Percentiles rank a stretch among this genome's conserved stretches.
These are phyloP conservation scores for Meiosimyza decipiens DNA, from an alignment of 2,888 invertebrate species.

Conservation along the genomic window DNA sequence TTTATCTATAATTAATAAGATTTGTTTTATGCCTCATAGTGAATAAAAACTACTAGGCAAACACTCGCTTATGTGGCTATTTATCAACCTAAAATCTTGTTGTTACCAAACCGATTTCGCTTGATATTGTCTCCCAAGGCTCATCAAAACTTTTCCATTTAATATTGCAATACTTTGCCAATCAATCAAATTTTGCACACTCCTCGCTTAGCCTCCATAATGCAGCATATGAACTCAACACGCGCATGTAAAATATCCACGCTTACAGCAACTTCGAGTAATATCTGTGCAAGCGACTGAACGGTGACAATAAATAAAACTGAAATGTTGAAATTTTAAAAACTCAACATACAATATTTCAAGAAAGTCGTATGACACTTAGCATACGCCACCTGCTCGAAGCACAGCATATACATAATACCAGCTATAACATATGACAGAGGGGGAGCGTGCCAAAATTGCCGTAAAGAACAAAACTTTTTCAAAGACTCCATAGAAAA, in stretches of 20 bases:
- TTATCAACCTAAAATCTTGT: too few species aligned
- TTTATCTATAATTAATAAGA: too few species aligned
- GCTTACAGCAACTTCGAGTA: background rate
- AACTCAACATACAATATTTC: constrained; percentile 15
- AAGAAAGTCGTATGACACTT: constrained; percentile 46
- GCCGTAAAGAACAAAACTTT: constrained; percentile 25
- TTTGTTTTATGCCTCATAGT: too few species aligned
- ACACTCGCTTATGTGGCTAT: too few species aligned
- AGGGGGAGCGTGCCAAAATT: constrained; percentile 11
- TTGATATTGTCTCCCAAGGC: too few species aligned
- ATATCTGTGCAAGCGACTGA: background rate
- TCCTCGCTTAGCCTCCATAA: background rate
- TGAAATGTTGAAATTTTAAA: constrained; percentile 21
- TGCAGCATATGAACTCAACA: background rate
- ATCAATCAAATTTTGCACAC: constrained; percentile 27
- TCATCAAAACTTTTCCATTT: background rate
- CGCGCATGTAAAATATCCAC: constrained; percentile 3
- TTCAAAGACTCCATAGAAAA: constrained; percentile 10
- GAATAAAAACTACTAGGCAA: too few species aligned
- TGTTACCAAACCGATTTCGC: too few species aligned
- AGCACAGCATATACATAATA: background rate
- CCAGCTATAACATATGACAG: too few species aligned
- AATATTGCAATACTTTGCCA: constrained; percentile 31
- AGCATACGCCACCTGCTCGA: constrained; percentile 55
- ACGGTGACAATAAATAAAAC: constrained; percentile 24